Conservation (phyloP, 2,113 vertebrate genomes). For the Passer montanus region DNA sequence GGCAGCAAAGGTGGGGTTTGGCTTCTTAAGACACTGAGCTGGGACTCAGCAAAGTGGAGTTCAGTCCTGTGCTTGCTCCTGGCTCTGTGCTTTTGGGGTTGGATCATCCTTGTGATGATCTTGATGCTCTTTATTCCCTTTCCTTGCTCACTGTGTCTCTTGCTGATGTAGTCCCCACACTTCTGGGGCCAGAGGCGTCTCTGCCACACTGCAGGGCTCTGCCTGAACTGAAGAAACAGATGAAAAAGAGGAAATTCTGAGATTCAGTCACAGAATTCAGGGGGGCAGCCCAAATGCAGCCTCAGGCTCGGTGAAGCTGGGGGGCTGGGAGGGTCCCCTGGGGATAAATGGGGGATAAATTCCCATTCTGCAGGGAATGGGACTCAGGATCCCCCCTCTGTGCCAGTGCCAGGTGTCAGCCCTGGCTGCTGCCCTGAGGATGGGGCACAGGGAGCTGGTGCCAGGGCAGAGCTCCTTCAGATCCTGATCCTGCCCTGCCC, state of each 20-base stretch:
- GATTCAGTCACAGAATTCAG: background rate
- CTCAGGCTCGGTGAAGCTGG: background rate
- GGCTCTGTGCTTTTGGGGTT: background rate
- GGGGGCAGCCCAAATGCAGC: background rate
- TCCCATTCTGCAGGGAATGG: background rate
- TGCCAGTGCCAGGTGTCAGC: fast-evolving
- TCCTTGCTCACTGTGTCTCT: background rate
- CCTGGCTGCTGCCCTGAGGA: background rate
- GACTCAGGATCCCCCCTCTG: background rate
- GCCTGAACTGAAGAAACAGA: background rate
- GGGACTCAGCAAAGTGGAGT: background rate
- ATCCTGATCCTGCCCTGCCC: background rate
- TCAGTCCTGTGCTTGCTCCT: background rate
- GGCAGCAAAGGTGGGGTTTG: background rate
- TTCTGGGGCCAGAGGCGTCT: background rate
- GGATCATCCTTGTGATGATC: background rate
- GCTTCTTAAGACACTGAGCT: fast-evolving
- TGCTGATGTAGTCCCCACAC: background rate
- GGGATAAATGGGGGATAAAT: background rate
- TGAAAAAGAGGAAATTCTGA: background rate
- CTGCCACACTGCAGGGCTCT: background rate
- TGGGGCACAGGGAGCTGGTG: background rate
- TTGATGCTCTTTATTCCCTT: background rate
- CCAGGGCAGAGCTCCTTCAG: background rate
- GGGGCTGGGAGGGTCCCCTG: background rate